Evolutionary conservation across 2,113 vertebrate species (phyloP), one percentile per base, ranked within the genome.

Genomic region (Acanthisitta chloris): DNA sequence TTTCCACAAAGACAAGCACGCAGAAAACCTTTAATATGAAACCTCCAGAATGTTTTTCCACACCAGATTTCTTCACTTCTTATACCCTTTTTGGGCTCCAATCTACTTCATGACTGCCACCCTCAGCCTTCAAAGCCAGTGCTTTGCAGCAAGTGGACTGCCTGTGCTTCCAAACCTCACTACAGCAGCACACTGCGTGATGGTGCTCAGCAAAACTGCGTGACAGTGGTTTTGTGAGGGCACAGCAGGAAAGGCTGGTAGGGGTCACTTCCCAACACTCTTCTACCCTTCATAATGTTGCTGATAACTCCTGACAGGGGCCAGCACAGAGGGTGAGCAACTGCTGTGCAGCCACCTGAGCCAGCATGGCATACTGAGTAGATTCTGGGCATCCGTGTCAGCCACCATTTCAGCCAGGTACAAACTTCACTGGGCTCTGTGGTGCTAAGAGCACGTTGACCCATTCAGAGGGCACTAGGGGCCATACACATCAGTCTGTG

Each of bases 351-450:
- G 89, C 48, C 91, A 54, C 82, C 89, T 51, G 82, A 61, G 80
- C 71, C 83, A 25, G 57, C 33, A 2, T 0, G 5, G 58, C 59
- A 33, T 0, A 4, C 31, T 1, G 3, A 38, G 29, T 2, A 12
- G 3, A 10, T 17, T 26, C 69, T 13, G n/a, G n/a, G 45, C 74
- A 58, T 17, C 57, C 1, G 0, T 6, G 42, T 10, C 86, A 83
- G 49, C 26, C 54, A 14, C 31, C 48, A 1, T 2, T 26, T 8
- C 81, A 49, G 61, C 49, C 13, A 4, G 80, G 36, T 6, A 25
- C 17, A 15, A 33, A 67, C 55, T 80, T 40, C 45, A 2, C 61
- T 16, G 29, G 23, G 7, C 65, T 40, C 71, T 3, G 6, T 1
- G 31, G 10, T 0, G 2, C 74, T 54, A 8, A 26, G 62, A 62